phyloP scores from a whole-genome alignment of 1,140 invertebrate genomes.

The Leptinotarsa defecta region DNA sequence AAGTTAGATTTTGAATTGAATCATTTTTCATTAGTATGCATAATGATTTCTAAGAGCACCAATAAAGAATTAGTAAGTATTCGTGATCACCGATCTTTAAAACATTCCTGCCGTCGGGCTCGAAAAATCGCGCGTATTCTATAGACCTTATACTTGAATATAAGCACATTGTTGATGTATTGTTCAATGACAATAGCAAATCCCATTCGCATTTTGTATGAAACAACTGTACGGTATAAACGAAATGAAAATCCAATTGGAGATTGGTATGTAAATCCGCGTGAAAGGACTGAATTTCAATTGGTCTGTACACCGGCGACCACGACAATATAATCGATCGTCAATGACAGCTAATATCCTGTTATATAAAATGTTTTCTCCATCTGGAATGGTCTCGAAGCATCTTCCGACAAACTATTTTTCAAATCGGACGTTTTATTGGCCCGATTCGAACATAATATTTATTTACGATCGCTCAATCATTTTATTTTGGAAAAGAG shows the following conservation, averaged over 20 bases:
- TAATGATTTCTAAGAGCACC: too few relatives aligned
- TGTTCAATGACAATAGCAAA: too few relatives aligned
- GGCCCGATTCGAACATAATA: background rate
- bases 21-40: too few relatives aligned
- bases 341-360: conserved; percentile 19
- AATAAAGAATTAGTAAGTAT: too few relatives aligned
- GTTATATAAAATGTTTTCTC: conserved; percentile 8
- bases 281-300: conserved; percentile 6
- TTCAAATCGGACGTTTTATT: conserved; percentile 13
- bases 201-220: too few relatives aligned
- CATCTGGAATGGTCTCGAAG: conserved; percentile 1
- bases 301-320: background rate
- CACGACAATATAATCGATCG: conserved; percentile 3
- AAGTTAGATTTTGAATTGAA: too few relatives aligned
- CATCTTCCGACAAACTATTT: conserved; percentile 7
- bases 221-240: background rate
- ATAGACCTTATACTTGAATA: too few relatives aligned
- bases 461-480: background rate
- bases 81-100: too few relatives aligned
- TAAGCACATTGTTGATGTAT: too few relatives aligned
- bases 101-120: too few relatives aligned
- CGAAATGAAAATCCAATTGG: conserved; percentile 5
- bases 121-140: too few relatives aligned
- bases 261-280: conserved; percentile 2
- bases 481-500: conserved; percentile 6